Percentiles rank a stretch among this genome's conserved stretches.
These are phyloP conservation scores for Ictalurus punctatus DNA, from an alignment of 2,113 vertebrate species.

Conservation along the genomic window DNA sequence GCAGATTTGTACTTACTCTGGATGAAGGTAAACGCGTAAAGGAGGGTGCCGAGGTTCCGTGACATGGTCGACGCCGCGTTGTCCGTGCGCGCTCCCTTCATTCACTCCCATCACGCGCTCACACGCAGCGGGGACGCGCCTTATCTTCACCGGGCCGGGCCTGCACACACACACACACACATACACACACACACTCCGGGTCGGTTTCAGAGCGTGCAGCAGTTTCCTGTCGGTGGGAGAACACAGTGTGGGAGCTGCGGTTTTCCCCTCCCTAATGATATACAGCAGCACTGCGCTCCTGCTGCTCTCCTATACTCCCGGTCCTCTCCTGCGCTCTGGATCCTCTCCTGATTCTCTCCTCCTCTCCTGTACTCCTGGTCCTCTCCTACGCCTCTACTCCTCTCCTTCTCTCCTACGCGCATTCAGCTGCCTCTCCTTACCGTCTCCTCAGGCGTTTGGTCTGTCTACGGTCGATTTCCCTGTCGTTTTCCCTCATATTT, in stretches of 20 bases:
- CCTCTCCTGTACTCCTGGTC: background rate
- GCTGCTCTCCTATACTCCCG: background rate
- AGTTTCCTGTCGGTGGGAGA: background rate
- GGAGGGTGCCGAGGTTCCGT: slow-evolving; percentile 60
- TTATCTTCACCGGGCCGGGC: background rate
- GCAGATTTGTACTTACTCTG: slow-evolving; percentile 64
- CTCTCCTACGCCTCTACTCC: background rate
- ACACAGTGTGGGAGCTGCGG: background rate
- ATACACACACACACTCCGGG: background rate
- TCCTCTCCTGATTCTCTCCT: background rate
- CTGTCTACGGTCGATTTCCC: background rate
- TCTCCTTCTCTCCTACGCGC: background rate
- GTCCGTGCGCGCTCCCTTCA: background rate
- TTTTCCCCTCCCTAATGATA: background rate
- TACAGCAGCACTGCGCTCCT: background rate
- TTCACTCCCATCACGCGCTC: slow-evolving; percentile 15
- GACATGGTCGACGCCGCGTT: slow-evolving; percentile 61
- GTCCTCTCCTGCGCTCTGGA: background rate
- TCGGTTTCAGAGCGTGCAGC: background rate
- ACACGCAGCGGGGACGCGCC: slow-evolving; percentile 26
- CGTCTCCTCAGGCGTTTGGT: background rate
- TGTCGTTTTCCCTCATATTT: no score
- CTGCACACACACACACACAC: background rate
- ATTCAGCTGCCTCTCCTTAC: background rate
- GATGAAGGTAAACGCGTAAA: slow-evolving; percentile 62